A percentile compares a stretch with the other conserved stretches of the same genome.
Evolutionary conservation across 1,140 invertebrate genomes (phyloP).

Genomic region (Stegodyphus mimosarum): DNA sequence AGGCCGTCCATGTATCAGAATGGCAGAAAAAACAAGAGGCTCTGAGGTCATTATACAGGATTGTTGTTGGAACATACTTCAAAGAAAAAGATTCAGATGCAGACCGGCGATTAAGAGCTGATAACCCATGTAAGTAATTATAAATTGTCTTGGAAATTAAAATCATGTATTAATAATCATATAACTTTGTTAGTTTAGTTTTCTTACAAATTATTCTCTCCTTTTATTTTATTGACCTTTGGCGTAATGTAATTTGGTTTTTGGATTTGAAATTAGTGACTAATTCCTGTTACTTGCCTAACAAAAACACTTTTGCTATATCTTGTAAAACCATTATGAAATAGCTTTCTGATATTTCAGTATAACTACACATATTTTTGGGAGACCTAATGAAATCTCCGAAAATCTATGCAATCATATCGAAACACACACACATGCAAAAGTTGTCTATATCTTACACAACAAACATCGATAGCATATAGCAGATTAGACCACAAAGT

Average conservation of each 20-base stretch:
- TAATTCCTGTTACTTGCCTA: background rate
- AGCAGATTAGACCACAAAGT: too few species aligned
- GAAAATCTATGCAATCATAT: too few species aligned
- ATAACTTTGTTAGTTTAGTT: background rate
- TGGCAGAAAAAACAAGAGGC: constrained; percentile 16
- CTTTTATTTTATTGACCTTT: background rate
- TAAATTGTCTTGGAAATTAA: background rate
- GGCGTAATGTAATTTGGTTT: background rate
- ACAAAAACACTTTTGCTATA: background rate
- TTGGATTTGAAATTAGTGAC: too few species aligned
- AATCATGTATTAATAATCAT: background rate
- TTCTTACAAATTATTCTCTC: background rate
- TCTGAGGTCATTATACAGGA: constrained; percentile 49
- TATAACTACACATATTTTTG: too few species aligned
- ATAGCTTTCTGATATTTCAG: background rate
- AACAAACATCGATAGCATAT: too few species aligned
- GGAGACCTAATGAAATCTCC: too few species aligned
- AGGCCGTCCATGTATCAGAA: background rate
- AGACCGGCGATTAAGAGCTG: constrained; percentile 24
- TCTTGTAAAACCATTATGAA: background rate
- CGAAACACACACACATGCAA: too few species aligned
- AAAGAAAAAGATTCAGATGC: constrained; percentile 4
- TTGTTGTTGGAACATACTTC: constrained; percentile 55
- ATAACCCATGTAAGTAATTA: constrained; percentile 34
- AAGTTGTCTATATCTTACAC: too few species aligned